A percentile compares a stretch with the other conserved stretches of the same genome.
These are phyloP conservation scores for Hemichromis elongatus DNA, from an alignment of 2,113 vertebrate species.

Conservation along the genomic window DNA sequence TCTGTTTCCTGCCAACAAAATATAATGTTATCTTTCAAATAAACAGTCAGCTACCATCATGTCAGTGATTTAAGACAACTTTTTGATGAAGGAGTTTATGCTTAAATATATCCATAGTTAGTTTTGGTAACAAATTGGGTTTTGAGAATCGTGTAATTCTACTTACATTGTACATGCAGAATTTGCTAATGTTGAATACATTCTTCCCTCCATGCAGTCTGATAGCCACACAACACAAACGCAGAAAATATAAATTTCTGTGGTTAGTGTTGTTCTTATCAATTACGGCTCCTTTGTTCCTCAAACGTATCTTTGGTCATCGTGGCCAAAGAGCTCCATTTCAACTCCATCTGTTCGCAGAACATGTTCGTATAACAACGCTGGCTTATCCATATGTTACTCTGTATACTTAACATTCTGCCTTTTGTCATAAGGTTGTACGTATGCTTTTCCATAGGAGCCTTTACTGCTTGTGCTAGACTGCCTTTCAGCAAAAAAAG, in stretches of 20 bases:
- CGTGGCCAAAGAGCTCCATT: not conserved
- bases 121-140: not conserved
- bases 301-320: not conserved
- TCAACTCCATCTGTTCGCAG: not conserved
- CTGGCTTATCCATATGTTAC: not conserved
- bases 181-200: not conserved
- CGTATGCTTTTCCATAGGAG: not conserved
- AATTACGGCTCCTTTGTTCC: not conserved
- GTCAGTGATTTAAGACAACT: not conserved
- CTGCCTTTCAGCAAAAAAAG: not conserved
- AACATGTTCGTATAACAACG: not conserved
- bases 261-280: not conserved
- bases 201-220: not conserved
- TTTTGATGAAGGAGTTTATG: not conserved
- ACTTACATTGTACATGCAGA: not conserved
- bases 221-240: not conserved
- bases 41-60: not conserved
- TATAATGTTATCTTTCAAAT: not conserved
- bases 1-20: not conserved
- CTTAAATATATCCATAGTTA: not conserved
- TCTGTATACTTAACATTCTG: not conserved
- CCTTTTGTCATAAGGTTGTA: not conserved
- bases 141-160: not conserved
- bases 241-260: not conserved
- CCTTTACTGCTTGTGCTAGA: not conserved